Conservation (phyloP, 2,113 vertebrate genomes). For the Grantiella picta region DNA sequence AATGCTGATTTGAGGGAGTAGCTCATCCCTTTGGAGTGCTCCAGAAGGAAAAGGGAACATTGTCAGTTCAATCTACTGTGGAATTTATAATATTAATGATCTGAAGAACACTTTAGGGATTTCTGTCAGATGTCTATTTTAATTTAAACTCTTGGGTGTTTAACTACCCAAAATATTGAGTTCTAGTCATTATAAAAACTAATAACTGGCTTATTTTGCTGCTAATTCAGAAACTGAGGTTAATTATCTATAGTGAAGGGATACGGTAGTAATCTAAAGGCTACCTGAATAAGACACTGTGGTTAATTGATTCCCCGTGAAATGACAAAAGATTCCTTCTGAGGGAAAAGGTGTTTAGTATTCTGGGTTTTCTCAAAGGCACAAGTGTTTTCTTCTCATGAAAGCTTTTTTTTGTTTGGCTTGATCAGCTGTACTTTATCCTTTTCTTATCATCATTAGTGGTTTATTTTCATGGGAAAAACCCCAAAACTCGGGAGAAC, state of each 20-base stretch:
- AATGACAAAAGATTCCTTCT: slow-evolving; percentile 58
- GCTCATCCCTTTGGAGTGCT: slow-evolving; percentile 65
- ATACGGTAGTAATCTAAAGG: slow-evolving; percentile 74
- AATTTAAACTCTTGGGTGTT: slow-evolving; percentile 80
- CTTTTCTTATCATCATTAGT: background rate
- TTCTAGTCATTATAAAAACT: slow-evolving; percentile 80
- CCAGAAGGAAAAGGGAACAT: slow-evolving; percentile 61
- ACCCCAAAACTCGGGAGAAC: background rate
- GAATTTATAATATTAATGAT: slow-evolving; percentile 78
- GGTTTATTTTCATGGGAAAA: background rate
- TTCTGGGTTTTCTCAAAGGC: slow-evolving; percentile 1
- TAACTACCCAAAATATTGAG: slow-evolving; percentile 81
- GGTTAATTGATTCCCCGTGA: slow-evolving; percentile 75
- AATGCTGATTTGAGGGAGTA: slow-evolving; percentile 69
- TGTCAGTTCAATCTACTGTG: slow-evolving; percentile 73
- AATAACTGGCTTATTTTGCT: slow-evolving; percentile 78
- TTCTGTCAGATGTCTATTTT: slow-evolving; percentile 80
- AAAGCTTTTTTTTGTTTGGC: background rate
- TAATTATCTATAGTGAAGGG: slow-evolving; percentile 79
- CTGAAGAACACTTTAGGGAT: slow-evolving; percentile 76
- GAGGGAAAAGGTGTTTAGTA: slow-evolving; percentile 15
- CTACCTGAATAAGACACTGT: slow-evolving; percentile 70
- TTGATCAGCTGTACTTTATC: background rate
- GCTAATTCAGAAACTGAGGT: slow-evolving; percentile 78
- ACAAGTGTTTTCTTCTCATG: background rate